Percentiles rank a stretch among this genome's conserved stretches.
Conservation (phyloP, 2,113 vertebrate genomes). For the Muscicapa adusta region DNA sequence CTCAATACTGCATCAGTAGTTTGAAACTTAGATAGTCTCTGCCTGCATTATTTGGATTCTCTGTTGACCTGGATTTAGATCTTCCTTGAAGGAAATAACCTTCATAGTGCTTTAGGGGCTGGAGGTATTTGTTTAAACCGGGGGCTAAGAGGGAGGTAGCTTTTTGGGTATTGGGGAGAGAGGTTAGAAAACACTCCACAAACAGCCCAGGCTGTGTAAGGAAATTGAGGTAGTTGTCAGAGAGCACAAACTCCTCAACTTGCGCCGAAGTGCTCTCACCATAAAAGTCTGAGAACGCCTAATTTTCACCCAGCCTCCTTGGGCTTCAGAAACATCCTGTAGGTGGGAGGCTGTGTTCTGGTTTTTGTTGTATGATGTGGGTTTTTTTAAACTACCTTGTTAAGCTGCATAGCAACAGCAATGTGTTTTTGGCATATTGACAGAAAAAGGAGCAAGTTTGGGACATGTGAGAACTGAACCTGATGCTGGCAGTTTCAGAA, state of each 20-base stretch:
- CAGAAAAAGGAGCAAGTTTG: neutral
- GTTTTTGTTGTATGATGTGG: neutral
- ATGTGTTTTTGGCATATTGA: neutral
- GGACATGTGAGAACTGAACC: neutral
- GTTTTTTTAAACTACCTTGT: neutral
- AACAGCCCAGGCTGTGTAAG: neutral
- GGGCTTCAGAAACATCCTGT: neutral
- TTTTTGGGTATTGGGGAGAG: neutral
- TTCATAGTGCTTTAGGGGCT: neutral
- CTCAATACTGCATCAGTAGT: neutral
- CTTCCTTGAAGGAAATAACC: neutral
- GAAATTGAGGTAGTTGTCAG: neutral
- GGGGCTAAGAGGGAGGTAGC: neutral
- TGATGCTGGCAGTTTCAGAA: neutral
- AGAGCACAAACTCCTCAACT: neutral
- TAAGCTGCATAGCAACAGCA: slow-evolving; percentile 45
- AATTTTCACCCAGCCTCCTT: neutral
- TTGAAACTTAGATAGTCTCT: neutral
- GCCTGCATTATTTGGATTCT: neutral
- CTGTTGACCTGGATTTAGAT: neutral
- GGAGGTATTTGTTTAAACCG: neutral
- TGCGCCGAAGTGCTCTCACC: neutral
- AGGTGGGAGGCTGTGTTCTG: neutral
- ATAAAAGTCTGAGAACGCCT: neutral
- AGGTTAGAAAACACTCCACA: neutral